Conservation (phyloP, 2,888 invertebrate genomes). For the Philaethria dido region DNA sequence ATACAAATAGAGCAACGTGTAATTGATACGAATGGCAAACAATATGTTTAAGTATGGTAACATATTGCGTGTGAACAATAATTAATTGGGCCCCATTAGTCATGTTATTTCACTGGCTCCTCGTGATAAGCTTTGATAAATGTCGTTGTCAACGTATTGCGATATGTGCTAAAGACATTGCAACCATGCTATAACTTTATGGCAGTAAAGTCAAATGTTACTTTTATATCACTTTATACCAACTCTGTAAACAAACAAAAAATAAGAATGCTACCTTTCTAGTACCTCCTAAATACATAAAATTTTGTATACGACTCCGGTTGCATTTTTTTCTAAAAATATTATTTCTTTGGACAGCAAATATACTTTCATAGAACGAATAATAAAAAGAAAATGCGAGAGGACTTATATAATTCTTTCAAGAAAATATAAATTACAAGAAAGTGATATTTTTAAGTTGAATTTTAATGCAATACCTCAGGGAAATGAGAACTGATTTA, state of each 20-base stretch:
- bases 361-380: not conserved
- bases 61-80: conserved; percentile 37
- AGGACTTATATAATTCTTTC: not conserved
- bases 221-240: no score
- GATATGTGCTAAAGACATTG: conserved; percentile 12
- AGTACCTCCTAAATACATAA: no score
- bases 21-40: conserved; percentile 15
- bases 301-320: no score
- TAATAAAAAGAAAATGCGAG: not conserved
- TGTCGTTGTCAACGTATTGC: conserved; percentile 34
- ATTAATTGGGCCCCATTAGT: conserved; percentile 41
- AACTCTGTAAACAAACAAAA: no score
- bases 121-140: conserved; percentile 43
- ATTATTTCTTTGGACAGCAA: not conserved
- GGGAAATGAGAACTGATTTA: conserved; percentile 17
- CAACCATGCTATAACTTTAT: not conserved
- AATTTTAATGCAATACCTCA: not conserved
- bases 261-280: no score
- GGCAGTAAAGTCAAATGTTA: not conserved
- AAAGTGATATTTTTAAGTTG: not conserved
- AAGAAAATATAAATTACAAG: not conserved
- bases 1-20: not conserved
- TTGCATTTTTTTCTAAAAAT: no score
- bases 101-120: conserved; percentile 39
- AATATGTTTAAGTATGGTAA: conserved; percentile 32